These are phyloP conservation scores for Athalia rosae DNA, from an alignment of 2,888 invertebrate species.

Conservation along the genomic window DNA sequence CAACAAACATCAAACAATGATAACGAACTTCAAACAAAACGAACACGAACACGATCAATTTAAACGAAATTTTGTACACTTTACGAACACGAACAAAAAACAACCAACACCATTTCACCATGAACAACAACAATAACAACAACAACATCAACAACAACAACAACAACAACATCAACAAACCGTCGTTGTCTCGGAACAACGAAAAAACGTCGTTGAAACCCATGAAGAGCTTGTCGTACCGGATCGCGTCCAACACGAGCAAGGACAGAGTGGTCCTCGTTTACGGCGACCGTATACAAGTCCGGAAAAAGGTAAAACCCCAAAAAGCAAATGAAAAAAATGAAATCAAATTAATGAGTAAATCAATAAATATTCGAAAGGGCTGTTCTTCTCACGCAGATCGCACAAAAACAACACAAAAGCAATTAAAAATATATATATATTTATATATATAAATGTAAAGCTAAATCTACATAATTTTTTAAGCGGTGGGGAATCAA, in stretches of 20 bases:
- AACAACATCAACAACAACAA: conserved; percentile 11
- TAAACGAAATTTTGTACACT: conserved; percentile 3
- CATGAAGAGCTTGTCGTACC: conserved; percentile 73
- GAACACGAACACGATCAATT: not conserved
- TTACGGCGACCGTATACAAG: conserved; percentile 76
- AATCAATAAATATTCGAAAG: not conserved
- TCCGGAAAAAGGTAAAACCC: conserved; percentile 74
- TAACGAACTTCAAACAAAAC: not conserved
- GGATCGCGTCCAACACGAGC: conserved; percentile 73
- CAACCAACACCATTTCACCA: no score
- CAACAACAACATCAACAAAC: conserved; percentile 53
- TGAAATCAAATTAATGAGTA: conserved; percentile 15
- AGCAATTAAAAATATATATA: no score
- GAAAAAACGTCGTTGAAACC: conserved; percentile 46
- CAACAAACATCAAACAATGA: conserved; percentile 5
- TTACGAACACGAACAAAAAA: conserved; percentile 21
- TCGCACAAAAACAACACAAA: no score
- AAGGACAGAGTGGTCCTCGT: conserved; percentile 76
- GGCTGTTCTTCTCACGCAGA: no score
- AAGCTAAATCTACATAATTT: no score
- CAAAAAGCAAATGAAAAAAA: conserved; percentile 20
- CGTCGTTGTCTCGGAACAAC: conserved; percentile 47
- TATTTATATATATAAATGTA: no score
- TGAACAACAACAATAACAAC: conserved; percentile 4
- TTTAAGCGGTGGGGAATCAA: no score